Evolutionary conservation across 2,113 vertebrate species (phyloP), one percentile per base, ranked within the genome.

Genomic region (Egretta garzetta): DNA sequence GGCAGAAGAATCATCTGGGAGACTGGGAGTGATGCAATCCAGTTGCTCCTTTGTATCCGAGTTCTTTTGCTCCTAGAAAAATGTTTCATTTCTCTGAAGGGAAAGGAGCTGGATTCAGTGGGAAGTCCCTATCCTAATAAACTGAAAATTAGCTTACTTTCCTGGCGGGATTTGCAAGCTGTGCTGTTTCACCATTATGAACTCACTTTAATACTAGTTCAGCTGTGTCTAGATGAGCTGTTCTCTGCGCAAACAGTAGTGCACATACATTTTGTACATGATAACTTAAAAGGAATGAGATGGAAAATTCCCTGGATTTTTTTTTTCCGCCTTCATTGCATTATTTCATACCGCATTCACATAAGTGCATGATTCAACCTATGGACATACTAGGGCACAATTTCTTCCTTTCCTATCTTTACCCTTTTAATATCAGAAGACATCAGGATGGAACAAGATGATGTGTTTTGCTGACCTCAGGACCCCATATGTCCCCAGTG

Each of bases 81-180:
- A 39, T 6, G 2, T 39, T 80, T 60, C 10, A 12, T 56, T 68
- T 92, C 27, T 39, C 32, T 74, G 49, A 77, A 66, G 24, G 35
- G 22, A 79, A 43, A n/a, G 35, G 62, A 88, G 4, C 2, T 0
- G 0, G 27, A 73, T 86, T 53, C 8, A 24, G 37, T 77, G 37
- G 19, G 55, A 86, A 79, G n/a, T 55, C 60, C 18, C 21, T 55
- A n/a, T 67, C 27, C 21, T 43, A 45, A 32, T 37, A 81, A 86
- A 74, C 27, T 50, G 53, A 80, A 83, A 86, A 26, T 26, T 39
- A 72, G 9, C 30, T 56, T 60, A 26, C 16, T 74, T 86, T 63
- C n/a, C 74, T 84, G 24, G 27, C 2, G 5, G 28, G 28, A 66
- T 87, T 89, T 90, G 7, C 14, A 75, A 84, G 27, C 26, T 86